Evolutionary conservation across 2,797 vertebrate genomes (phyloP).

Genomic region (Onychomys arenicola): DNA sequence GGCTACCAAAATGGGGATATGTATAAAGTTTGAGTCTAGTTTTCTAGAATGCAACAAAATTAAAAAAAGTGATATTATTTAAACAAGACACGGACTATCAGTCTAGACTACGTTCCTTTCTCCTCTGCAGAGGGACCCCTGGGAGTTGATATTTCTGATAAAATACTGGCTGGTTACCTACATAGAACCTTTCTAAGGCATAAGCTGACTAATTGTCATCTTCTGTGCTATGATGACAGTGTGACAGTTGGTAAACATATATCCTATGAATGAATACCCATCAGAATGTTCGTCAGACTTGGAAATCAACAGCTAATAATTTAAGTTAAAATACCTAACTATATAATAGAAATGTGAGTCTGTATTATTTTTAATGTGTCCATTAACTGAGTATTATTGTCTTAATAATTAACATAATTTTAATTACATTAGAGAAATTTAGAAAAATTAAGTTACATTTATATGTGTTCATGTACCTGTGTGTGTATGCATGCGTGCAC

Average conservation of each 20-base stretch:
- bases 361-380: conserved; percentile 53
- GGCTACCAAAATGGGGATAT: conserved; percentile 42
- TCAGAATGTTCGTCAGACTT: conserved; percentile 47
- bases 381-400: conserved; percentile 39
- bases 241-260: conserved; percentile 46
- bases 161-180: neutral
- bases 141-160: neutral
- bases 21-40: conserved; percentile 45
- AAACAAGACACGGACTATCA: neutral
- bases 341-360: conserved; percentile 32
- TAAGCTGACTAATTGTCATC: neutral
- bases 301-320: conserved; percentile 59
- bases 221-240: conserved; percentile 45
- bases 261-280: conserved; percentile 35
- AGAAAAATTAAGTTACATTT: neutral
- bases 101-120: conserved; percentile 26
- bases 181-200: conserved; percentile 19
- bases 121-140: neutral
- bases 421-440: conserved; percentile 39
- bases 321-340: conserved; percentile 51
- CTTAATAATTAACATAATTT: conserved; percentile 56
- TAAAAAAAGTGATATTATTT: conserved; percentile 27
- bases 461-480: neutral
- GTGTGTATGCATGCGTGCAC: too few species aligned
- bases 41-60: conserved; percentile 13